Percentiles rank a stretch among this genome's conserved stretches.
These are phyloP conservation scores for Drosophila birchii DNA, from an alignment of 2,888 invertebrate genomes.

Conservation along the genomic window DNA sequence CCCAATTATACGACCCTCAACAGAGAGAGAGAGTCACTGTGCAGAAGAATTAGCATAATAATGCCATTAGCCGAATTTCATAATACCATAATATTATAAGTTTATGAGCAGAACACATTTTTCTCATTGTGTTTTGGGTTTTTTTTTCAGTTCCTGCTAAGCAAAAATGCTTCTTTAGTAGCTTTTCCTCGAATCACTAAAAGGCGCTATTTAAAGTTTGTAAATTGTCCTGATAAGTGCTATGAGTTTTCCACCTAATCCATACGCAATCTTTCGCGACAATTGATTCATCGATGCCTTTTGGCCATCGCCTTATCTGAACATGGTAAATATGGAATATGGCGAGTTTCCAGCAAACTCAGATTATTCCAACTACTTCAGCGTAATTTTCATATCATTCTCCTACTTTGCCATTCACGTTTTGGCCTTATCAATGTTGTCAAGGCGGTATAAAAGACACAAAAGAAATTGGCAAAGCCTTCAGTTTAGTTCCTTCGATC, in stretches of 20 bases:
- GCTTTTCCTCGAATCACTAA: conserved; percentile 31
- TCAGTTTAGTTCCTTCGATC: conserved; percentile 17
- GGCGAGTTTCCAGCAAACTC: conserved; percentile 38
- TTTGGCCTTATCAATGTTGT: conserved; percentile 12
- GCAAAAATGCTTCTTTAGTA: background rate
- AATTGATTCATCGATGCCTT: conserved; percentile 56
- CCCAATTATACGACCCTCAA: conserved; percentile 23
- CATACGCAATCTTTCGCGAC: conserved; percentile 43
- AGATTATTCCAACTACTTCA: conserved; percentile 45
- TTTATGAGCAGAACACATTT: conserved; percentile 7
- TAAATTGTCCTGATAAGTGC: conserved; percentile 31
- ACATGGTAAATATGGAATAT: conserved; percentile 31
- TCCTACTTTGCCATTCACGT: background rate
- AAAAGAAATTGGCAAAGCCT: background rate
- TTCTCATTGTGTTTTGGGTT: background rate
- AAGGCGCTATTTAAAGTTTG: conserved; percentile 27
- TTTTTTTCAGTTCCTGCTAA: conserved; percentile 16
- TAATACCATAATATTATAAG: conserved; percentile 12
- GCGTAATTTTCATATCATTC: conserved; percentile 43
- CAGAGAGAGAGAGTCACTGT: conserved; percentile 11
- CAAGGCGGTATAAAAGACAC: conserved; percentile 14
- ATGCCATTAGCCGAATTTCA: conserved; percentile 55
- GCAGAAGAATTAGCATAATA: conserved; percentile 68
- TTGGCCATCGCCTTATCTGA: conserved; percentile 35
- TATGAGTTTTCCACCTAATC: conserved; percentile 41